Conservation (phyloP, 2,113 vertebrate species). For the Sminthopsis crassicaudata region DNA sequence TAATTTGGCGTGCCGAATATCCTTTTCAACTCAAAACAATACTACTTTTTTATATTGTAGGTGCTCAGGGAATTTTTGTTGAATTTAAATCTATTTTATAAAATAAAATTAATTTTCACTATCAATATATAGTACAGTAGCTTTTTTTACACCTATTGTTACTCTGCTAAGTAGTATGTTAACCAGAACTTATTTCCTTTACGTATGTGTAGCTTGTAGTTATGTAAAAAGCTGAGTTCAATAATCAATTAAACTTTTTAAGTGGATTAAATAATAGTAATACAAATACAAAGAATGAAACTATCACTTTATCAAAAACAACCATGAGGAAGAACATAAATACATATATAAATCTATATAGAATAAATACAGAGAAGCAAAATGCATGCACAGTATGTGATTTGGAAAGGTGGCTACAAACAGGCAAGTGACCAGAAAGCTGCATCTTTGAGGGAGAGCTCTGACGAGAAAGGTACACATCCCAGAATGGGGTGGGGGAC, state of each 20-base stretch:
- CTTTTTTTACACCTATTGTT: conserved; percentile 29
- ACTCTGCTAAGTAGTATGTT: neutral
- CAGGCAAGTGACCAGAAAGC: neutral
- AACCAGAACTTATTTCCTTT: conserved; percentile 18
- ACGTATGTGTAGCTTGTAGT: neutral
- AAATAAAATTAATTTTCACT: neutral
- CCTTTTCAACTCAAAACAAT: conserved; percentile 22
- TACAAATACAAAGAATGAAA: neutral
- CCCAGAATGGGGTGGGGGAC: neutral
- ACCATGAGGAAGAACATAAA: neutral
- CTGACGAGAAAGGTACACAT: neutral
- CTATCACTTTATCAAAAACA: neutral
- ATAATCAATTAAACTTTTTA: neutral
- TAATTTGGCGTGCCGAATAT: conserved; percentile 25
- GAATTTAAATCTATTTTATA: neutral
- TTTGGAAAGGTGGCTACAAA: neutral
- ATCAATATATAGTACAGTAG: neutral
- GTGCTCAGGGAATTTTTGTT: neutral
- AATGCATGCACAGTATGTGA: neutral
- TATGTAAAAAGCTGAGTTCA: conserved; percentile 29
- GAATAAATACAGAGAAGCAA: neutral
- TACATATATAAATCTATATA: neutral
- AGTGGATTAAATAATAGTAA: neutral
- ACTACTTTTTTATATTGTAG: neutral
- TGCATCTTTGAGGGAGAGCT: neutral